Evolutionary conservation across 2,797 vertebrate genomes (phyloP), one percentile per base, ranked within the genome.

Genomic region (Nannoperca australis): DNA sequence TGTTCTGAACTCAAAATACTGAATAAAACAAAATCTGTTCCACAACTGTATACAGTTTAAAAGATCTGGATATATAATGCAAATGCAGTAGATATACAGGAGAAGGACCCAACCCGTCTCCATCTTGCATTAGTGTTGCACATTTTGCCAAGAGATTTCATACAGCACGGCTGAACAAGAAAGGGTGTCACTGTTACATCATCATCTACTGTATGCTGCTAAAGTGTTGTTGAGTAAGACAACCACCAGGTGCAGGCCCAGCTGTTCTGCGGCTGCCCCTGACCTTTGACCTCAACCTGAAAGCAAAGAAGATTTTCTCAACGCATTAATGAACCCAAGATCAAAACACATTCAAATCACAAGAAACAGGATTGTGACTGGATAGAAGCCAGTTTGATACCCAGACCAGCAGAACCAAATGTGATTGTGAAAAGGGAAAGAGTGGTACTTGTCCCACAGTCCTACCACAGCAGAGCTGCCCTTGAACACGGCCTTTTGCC

Each of bases 381-480:
- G 34, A 18, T 17, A 13, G 15, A n/a, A 15, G 0, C 5, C 14
- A 47, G 51, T 15, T 15, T 3, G 10, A 44, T n/a, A 5, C 20
- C 18, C 6, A 10, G 18, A 66, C 12, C 3, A 0, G 22, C 14
- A 51, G 47, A 59, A 51, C 15, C 1, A 0, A 30, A 30, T 50
- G 7, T 1, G 15, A 18, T 24, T 61, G 3, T 4, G 24, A 2
- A 40, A 24, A 59, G 10, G 38, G 3, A 40, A 24, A 59, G 14
- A 34, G 20, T 22, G 13, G 20, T 34, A 13, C 3, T 34, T 51
- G 17, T 27, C 36, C 5, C 1, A 0, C 7, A 47, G 7, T 12
- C 7, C 14, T 24, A 7, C 12, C 2, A 24, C 5, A 7, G 2
- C 0, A 0, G 20, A 44, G 24, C 11, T 47, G 49, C 30, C n/a